Conservation (phyloP, 1,140 invertebrate genomes). For the Gryon sp. region DNA sequence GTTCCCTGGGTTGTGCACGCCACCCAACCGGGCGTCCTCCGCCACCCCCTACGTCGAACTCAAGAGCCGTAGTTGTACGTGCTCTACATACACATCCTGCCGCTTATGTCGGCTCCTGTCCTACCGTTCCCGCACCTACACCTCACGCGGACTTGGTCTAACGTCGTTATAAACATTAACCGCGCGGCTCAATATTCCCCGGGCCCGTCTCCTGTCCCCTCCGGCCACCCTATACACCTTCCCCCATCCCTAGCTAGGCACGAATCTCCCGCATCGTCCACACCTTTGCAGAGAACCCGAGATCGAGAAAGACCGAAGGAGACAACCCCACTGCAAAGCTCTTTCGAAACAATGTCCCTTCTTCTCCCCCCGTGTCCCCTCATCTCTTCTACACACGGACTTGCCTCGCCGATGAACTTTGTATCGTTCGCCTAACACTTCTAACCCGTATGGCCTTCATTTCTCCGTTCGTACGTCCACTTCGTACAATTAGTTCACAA, state of each 20-base stretch:
- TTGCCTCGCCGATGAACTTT: constrained; percentile 11
- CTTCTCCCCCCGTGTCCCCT: too few species aligned
- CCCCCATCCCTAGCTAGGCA: too few species aligned
- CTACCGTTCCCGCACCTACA: constrained; percentile 65
- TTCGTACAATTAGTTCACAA: too few species aligned
- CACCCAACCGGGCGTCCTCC: constrained; percentile 67
- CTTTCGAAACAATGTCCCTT: constrained; percentile 38
- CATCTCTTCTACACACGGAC: constrained; percentile 6
- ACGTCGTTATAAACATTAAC: constrained; percentile 80
- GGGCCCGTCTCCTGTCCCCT: constrained; percentile 65
- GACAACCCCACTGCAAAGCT: constrained; percentile 9
- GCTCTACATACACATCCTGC: constrained; percentile 78
- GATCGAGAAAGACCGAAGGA: constrained; percentile 28
- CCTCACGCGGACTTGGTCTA: constrained; percentile 73
- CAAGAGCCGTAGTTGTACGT: constrained; percentile 75
- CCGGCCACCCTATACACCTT: constrained; percentile 29
- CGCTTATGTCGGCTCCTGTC: constrained; percentile 75
- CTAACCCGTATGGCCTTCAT: too few species aligned
- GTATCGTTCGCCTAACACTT: too few species aligned
- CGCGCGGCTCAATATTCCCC: constrained; percentile 78
- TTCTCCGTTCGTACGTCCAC: too few species aligned
- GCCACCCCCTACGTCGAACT: constrained; percentile 72
- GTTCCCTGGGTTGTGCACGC: constrained; percentile 44
- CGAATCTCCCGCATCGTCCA: too few species aligned
- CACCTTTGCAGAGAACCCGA: too few species aligned